A percentile compares a stretch with the other conserved stretches of the same genome.
Evolutionary conservation across 1,140 invertebrate genomes (phyloP).

Genomic region (Papilio polyxenes): DNA sequence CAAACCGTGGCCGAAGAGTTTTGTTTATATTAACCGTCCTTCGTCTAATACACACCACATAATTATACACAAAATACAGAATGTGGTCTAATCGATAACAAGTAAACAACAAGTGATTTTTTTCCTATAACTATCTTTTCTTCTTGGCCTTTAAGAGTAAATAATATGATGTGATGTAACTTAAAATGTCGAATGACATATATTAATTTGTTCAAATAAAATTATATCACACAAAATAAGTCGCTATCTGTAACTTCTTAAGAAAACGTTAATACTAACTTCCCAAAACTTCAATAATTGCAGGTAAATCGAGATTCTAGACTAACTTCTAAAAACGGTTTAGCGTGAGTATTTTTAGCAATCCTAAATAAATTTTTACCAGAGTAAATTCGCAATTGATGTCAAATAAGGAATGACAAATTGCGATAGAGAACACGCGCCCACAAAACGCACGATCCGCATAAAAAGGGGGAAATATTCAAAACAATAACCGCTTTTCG

Average conservation of each 20-base stretch:
- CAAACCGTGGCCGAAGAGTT: conserved; percentile 65
- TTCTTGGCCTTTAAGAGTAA: no score
- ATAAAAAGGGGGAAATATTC: conserved; percentile 69
- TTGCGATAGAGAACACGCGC: conserved; percentile 48
- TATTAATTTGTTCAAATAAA: no score
- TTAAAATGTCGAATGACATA: no score
- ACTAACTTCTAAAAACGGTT: background rate
- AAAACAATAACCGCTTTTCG: conserved; percentile 78
- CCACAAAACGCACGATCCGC: conserved; percentile 50
- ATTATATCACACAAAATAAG: no score
- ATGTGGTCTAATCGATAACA: background rate
- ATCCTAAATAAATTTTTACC: background rate
- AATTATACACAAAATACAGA: background rate
- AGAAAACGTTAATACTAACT: no score
- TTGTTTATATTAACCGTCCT: conserved; percentile 66
- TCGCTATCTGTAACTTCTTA: no score
- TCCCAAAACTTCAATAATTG: no score
- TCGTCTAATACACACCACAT: conserved; percentile 42
- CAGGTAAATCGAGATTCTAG: no score
- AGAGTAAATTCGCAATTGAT: conserved; percentile 33
- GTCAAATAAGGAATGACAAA: conserved; percentile 51
- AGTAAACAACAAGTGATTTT: no score
- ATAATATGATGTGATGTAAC: no score
- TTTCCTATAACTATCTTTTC: no score
- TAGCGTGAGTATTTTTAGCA: background rate